Evolutionary conservation across 2,888 invertebrate genomes (phyloP).

Genomic region (Drosophila siamana): DNA sequence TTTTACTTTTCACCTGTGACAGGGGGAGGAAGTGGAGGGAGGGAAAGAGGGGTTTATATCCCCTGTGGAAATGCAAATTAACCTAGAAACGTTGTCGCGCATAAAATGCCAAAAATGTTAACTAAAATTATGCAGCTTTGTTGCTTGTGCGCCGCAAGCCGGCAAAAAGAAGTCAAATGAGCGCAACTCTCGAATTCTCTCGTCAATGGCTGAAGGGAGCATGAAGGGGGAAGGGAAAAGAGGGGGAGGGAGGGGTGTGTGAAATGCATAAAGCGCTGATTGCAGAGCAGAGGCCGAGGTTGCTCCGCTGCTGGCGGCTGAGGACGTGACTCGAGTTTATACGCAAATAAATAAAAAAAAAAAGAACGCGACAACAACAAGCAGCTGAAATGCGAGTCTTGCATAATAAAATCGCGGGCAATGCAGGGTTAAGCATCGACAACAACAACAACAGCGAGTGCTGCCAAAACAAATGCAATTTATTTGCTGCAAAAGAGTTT

Average conservation of each 20-base stretch:
- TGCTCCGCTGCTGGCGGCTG: constrained; percentile 11
- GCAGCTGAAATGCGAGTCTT: constrained; percentile 39
- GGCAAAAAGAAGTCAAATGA: constrained; percentile 45
- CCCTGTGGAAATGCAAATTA: constrained; percentile 60
- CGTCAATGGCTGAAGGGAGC: background rate
- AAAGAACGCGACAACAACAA: constrained; percentile 28
- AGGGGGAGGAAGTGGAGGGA: background rate
- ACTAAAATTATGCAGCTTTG: constrained; percentile 72
- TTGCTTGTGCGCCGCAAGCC: constrained; percentile 35
- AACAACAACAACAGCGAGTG: constrained; percentile 19
- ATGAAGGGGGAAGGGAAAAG: background rate
- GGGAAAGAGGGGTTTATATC: background rate
- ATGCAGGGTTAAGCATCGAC: constrained; percentile 42
- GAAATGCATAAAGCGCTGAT: constrained; percentile 55
- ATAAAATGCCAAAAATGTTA: constrained; percentile 71
- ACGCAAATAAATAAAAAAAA: constrained; percentile 56
- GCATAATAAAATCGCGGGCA: constrained; percentile 48
- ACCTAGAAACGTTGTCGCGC: constrained; percentile 75
- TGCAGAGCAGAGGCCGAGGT: constrained; percentile 48
- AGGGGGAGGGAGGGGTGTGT: constrained; percentile 5
- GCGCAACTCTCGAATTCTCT: constrained; percentile 16
- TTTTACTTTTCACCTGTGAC: constrained; percentile 27
- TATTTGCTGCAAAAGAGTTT: constrained; percentile 47
- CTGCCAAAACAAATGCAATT: constrained; percentile 63
- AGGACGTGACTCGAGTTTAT: constrained; percentile 54